Evolutionary conservation across 2,888 invertebrate species (phyloP).

Genomic region (Eledona agricola): DNA sequence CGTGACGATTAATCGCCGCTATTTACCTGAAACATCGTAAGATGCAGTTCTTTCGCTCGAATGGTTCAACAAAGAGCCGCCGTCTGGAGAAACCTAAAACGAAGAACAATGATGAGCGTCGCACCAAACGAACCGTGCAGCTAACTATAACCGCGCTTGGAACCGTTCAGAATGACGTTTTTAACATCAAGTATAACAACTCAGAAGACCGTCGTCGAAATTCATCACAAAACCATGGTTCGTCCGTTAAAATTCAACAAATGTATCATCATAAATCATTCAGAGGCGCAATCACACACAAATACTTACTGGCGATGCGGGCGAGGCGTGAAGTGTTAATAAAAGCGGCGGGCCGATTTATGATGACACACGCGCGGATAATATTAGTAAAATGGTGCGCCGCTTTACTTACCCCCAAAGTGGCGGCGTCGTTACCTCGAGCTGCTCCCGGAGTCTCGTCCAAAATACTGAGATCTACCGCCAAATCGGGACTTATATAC

Average conservation of each 20-base stretch:
- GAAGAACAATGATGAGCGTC: background rate
- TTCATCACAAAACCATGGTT: constrained; percentile 46
- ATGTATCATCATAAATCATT: constrained; percentile 36
- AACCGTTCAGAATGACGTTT: constrained; percentile 43
- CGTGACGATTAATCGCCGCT: too few species aligned
- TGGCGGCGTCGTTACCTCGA: constrained; percentile 29
- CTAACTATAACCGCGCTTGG: too few species aligned
- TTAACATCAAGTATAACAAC: constrained; percentile 45
- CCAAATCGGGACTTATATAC: constrained; percentile 65
- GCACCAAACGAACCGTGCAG: too few species aligned
- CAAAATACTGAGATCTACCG: constrained; percentile 62
- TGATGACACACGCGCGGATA: constrained; percentile 35
- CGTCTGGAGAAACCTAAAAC: constrained; percentile 1
- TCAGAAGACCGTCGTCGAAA: constrained; percentile 57
- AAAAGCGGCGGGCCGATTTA: constrained; percentile 29
- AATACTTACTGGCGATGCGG: constrained; percentile 22
- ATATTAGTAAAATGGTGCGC: constrained; percentile 19
- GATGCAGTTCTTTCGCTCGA: too few species aligned
- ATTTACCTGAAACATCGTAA: too few species aligned
- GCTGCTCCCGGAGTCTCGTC: constrained; percentile 45
- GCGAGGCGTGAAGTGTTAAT: constrained; percentile 18
- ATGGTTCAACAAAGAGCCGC: too few species aligned
- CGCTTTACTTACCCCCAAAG: constrained; percentile 42
- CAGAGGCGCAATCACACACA: constrained; percentile 11
- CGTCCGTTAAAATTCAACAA: too few species aligned